A percentile compares a stretch with the other conserved stretches of the same genome.
phyloP scores from a whole-genome alignment of 2,113 vertebrate species.

The Chaetura pelagica region DNA sequence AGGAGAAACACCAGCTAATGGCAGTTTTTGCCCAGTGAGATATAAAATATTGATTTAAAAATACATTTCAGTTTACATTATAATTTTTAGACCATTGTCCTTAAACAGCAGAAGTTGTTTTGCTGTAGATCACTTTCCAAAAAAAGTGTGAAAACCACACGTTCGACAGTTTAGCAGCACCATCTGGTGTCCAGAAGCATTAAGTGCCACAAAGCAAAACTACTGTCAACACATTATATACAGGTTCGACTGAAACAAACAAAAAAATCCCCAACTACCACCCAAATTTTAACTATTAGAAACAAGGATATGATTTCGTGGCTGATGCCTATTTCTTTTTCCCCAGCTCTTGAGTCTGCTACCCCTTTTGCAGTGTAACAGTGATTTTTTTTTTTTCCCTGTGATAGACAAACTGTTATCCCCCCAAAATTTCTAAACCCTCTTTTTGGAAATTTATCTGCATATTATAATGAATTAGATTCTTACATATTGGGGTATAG shows the following conservation, averaged over 20 bases:
- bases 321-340: neutral
- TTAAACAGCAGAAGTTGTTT: neutral
- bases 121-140: neutral
- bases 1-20: neutral
- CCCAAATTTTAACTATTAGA: neutral
- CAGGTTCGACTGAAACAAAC: neutral
- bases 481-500: neutral
- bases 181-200: conserved; percentile 56
- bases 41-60: neutral
- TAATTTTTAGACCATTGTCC: neutral
- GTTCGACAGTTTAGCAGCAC: conserved; percentile 40
- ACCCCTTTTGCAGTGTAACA: neutral
- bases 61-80: too few species aligned
- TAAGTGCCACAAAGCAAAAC: neutral
- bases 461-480: neutral
- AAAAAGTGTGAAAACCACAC: neutral
- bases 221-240: neutral
- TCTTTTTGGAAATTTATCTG: neutral
- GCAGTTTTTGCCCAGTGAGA: neutral
- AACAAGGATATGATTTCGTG: neutral
- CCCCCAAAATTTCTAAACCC: neutral
- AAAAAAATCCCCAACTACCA: neutral
- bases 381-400: neutral
- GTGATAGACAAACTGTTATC: neutral
- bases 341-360: neutral